These are phyloP conservation scores for Reinhardtius hippoglossoides DNA, from an alignment of 2,113 vertebrate genomes.

Conservation along the genomic window DNA sequence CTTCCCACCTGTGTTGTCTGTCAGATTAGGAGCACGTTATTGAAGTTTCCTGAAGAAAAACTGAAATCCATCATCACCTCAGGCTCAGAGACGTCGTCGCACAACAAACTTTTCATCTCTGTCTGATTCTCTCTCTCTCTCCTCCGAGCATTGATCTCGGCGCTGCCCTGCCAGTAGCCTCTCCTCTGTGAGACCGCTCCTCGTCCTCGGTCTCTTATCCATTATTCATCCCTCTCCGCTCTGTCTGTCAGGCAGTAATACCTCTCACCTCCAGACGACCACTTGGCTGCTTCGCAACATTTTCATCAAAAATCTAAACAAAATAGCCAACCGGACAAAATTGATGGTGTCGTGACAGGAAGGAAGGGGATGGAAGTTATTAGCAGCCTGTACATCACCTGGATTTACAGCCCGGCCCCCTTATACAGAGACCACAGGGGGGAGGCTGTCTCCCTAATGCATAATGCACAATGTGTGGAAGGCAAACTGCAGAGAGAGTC, in stretches of 20 bases:
- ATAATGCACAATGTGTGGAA: no score
- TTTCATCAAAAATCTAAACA: background rate
- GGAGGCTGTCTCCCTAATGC: no score
- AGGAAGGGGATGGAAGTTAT: no score
- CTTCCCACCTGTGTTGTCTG: constrained; percentile 43
- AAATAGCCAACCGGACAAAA: no score
- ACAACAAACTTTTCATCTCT: constrained; percentile 16
- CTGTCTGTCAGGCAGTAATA: constrained; percentile 32
- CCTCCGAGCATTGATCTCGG: constrained; percentile 54
- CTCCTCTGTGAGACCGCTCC: constrained; percentile 63
- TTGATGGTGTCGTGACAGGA: no score
- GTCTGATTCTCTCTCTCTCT: constrained; percentile 39
- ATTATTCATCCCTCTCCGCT: constrained; percentile 64
- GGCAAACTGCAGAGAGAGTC: no score
- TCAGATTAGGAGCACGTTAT: constrained; percentile 49
- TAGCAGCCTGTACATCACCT: no score
- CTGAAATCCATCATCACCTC: constrained; percentile 58
- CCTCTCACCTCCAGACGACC: constrained; percentile 38
- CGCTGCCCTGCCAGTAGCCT: constrained; percentile 44
- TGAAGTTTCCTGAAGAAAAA: constrained; percentile 55
- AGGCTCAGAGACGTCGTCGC: constrained; percentile 36
- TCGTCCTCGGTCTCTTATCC: constrained; percentile 52
- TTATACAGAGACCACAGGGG: no score
- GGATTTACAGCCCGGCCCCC: no score
- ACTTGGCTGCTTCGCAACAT: constrained; percentile 9